Percentiles rank a stretch among this genome's conserved stretches.
Evolutionary conservation across 2,113 vertebrate genomes (phyloP).

Genomic region (Cygnus buccinator): DNA sequence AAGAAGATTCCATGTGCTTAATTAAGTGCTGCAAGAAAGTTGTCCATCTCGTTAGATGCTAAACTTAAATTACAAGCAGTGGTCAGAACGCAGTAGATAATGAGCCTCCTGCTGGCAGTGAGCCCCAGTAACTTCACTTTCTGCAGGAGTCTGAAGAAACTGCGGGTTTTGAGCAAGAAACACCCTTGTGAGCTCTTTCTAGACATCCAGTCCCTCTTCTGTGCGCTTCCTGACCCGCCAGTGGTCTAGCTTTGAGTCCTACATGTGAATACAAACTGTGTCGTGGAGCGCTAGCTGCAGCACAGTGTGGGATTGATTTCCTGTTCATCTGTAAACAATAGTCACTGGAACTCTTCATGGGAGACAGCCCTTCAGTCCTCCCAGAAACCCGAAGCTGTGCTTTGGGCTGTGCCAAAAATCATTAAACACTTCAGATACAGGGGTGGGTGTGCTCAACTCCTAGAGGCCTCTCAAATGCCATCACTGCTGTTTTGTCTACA

Average conservation of each 20-base stretch:
- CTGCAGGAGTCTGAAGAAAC: background rate
- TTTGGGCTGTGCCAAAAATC: background rate
- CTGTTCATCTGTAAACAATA: slow-evolving; percentile 23
- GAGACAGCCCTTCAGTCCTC: background rate
- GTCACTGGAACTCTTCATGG: background rate
- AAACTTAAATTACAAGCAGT: background rate
- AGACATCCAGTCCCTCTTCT: background rate
- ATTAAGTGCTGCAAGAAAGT: background rate
- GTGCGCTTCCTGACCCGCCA: background rate
- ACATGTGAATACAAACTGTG: fast-evolving
- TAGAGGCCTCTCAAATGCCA: background rate
- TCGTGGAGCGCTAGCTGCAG: background rate
- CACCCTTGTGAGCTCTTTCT: background rate
- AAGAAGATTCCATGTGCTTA: background rate
- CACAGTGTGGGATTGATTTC: background rate
- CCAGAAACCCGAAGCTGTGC: background rate
- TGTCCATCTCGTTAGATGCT: background rate
- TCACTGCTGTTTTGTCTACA: background rate
- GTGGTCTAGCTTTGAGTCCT: background rate
- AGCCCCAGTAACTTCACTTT: background rate
- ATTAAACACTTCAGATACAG: background rate
- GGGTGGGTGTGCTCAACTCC: background rate
- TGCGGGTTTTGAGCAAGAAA: background rate
- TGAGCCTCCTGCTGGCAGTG: background rate
- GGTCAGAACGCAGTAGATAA: background rate